Conservation (phyloP, 2,113 vertebrate species). For the Athene cunicularia region DNA sequence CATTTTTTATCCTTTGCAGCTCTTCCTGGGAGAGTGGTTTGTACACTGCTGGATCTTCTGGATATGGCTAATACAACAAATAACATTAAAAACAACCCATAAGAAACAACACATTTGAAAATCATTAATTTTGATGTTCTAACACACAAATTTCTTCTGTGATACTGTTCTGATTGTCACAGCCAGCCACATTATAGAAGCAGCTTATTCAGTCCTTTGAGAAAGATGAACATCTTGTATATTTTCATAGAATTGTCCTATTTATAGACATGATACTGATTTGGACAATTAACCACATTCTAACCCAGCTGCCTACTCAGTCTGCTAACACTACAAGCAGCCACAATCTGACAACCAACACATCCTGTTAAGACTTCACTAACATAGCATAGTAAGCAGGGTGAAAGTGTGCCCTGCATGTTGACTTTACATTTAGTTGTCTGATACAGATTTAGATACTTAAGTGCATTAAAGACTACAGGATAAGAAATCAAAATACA, state of each 20-base stretch:
- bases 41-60: conserved; percentile 98
- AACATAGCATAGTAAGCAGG: neutral
- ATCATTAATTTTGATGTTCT: neutral
- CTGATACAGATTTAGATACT: neutral
- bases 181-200: neutral
- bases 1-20: conserved; percentile 99
- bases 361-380: neutral
- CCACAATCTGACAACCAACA: neutral
- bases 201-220: neutral
- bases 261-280: neutral
- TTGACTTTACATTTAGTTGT: neutral
- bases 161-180: neutral
- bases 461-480: neutral
- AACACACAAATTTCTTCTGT: neutral
- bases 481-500: neutral
- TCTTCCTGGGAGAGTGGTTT: conserved; percentile 99
- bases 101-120: neutral
- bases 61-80: conserved; percentile 88
- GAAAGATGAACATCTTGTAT: neutral
- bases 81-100: neutral
- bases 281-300: neutral
- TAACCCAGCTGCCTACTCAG: neutral
- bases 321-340: neutral
- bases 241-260: neutral
- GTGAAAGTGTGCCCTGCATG: neutral